Percentiles rank a stretch among this genome's conserved stretches.
phyloP scores from a whole-genome alignment of 2,113 vertebrate species.

The Reinhardtius hippoglossoides region DNA sequence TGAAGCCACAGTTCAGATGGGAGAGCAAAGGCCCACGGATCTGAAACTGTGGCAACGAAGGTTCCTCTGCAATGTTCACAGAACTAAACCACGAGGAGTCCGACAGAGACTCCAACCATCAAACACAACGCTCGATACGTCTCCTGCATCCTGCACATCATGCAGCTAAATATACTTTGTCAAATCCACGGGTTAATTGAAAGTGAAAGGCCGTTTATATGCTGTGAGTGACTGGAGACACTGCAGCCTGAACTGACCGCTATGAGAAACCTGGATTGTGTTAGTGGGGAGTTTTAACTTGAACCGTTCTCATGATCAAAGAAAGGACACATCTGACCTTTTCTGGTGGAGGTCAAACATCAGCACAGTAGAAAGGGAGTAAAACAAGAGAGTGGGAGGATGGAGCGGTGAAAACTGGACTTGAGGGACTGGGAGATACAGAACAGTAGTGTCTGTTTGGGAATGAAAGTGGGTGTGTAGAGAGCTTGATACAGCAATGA shows the following conservation, averaged over 20 bases:
- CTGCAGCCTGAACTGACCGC: constrained; percentile 24
- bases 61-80: constrained; percentile 50
- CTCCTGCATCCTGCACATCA: constrained; percentile 2
- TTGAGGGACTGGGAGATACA: not conserved
- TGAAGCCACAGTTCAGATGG: constrained; percentile 63
- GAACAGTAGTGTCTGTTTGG: not conserved
- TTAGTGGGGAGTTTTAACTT: constrained; percentile 43
- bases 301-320: constrained; percentile 38
- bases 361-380: not conserved
- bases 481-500: too few species aligned
- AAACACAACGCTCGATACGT: constrained; percentile 34
- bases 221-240: constrained; percentile 23
- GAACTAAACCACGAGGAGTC: constrained; percentile 57
- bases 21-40: constrained; percentile 59
- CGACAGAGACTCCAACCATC: constrained; percentile 31
- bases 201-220: constrained; percentile 50
- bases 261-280: constrained; percentile 58
- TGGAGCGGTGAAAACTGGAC: not conserved
- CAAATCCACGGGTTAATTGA: constrained; percentile 48
- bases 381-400: not conserved
- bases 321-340: constrained; percentile 36
- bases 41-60: constrained; percentile 53
- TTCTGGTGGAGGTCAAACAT: constrained; percentile 21
- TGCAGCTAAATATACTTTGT: constrained; percentile 47
- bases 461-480: too few species aligned